Evolutionary conservation across 2,113 vertebrate species (phyloP).

Genomic region (Puffinus mauretanicus): DNA sequence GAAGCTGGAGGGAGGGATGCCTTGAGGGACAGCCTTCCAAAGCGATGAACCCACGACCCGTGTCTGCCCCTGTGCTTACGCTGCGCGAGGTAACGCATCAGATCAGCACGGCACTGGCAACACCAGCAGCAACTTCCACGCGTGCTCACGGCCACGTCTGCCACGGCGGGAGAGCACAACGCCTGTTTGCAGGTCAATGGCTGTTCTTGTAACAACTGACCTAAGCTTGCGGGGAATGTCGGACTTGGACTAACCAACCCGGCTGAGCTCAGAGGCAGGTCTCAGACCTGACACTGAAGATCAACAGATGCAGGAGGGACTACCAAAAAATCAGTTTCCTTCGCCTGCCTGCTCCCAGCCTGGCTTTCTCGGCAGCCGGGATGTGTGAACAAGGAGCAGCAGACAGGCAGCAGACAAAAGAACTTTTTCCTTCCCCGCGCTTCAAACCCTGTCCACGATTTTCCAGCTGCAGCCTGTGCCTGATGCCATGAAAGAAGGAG

Average conservation of each 20-base stretch:
- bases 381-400: background rate
- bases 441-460: background rate
- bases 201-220: background rate
- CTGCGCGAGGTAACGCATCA: background rate
- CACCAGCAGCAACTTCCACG: background rate
- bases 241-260: background rate
- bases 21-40: background rate
- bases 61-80: background rate
- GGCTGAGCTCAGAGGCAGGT: background rate
- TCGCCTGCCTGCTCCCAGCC: background rate
- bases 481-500: background rate
- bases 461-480: background rate
- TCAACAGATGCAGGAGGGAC: background rate
- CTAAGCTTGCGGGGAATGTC: background rate
- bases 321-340: background rate
- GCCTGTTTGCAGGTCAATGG: background rate
- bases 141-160: accelerated
- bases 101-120: background rate
- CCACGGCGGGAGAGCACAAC: accelerated
- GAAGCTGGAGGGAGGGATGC: background rate
- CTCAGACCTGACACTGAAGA: background rate
- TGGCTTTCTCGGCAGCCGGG: background rate
- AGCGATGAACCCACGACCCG: background rate
- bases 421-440: background rate
- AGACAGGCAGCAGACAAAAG: background rate